Base-by-base conservation (phyloP, 64 coral and sea anemone species). In the Montipora foliosa region DNA sequence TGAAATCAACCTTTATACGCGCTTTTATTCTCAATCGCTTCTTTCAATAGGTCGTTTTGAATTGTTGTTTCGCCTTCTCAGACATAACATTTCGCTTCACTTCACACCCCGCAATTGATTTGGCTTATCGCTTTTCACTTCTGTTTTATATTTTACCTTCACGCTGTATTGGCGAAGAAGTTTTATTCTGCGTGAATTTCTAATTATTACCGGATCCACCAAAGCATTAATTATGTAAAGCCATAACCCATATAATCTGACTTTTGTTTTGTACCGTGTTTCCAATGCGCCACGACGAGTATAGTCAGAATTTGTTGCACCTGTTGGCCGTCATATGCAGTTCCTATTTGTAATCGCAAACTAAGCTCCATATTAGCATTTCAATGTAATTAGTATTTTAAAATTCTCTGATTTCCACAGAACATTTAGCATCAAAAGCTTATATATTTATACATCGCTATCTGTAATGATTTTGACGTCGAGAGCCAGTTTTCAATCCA, bases 201-300 rank as follows among this genome's bases (percentile, higher is more conserved):
- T 82, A 82, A 82, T 86, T 19, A 66, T 15, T 45, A 64, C 45
- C 44, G 82, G 0, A 71, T 86, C 82, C 82, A 71, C 62, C 59
- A 70, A 67, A 59, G 25, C 62, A 86, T 86, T 68, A 70, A 86
- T 86, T 71, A 86, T 86, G 45, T 71, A 86, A 44, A 51, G 8
- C 6, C 16, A 50, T 6, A 86, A 72, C 19, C 16, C 82, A 71
- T 8, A 86, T 8, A 86, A 86, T 86, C 48, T 86, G 64, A 82
- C 62, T 45, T 48, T 22, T 15, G 45, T 78, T 78, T 49, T 50
- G 47, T 78, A 19, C 44, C 0, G 7, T 13, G 20, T 71, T 50
- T 84, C 15, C 64, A 13, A 20, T 17, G 61, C 19, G 1, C 71
- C 66, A 72, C 82, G 82, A 46, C 21, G 66, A 71, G 71, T 71